Conservation (phyloP, 2,113 vertebrate species). For the Chaetorhynchus papuensis region DNA sequence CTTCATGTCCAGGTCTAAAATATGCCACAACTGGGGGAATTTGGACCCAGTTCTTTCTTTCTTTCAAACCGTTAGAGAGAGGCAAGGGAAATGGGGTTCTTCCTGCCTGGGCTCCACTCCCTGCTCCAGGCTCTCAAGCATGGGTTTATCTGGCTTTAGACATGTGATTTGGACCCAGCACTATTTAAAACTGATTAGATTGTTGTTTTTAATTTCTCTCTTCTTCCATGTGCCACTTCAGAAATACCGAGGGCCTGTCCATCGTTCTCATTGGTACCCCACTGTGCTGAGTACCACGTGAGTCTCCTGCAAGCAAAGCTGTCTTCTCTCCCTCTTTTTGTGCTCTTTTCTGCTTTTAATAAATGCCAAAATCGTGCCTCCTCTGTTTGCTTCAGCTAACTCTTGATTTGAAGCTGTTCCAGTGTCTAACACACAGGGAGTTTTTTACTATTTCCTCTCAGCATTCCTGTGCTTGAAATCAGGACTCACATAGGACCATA, state of each 20-base stretch:
- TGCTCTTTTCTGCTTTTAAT: not conserved
- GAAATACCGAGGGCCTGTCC: not conserved
- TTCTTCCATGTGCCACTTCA: not conserved
- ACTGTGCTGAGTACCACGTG: not conserved
- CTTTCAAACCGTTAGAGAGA: not conserved
- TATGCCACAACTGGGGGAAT: fast-evolving
- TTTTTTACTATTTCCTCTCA: not conserved
- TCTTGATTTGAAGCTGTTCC: not conserved
- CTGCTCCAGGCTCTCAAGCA: not conserved
- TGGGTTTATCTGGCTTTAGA: not conserved
- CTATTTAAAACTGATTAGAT: not conserved
- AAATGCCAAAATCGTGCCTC: not conserved
- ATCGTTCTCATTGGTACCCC: fast-evolving
- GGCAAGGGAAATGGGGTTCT: not conserved
- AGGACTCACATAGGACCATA: not conserved
- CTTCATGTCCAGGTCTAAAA: not conserved
- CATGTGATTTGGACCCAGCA: not conserved
- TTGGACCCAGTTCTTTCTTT: not conserved
- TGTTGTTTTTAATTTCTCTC: not conserved
- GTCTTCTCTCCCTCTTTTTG: not conserved
- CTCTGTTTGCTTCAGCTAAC: slow-evolving; percentile 3
- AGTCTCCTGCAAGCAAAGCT: not conserved
- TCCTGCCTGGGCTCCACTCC: not conserved
- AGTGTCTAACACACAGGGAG: not conserved
- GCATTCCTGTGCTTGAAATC: slow-evolving; percentile 24